phyloP scores from a whole-genome alignment of 2,888 invertebrate genomes.

The Gastracanthus pulcherrimus region DNA sequence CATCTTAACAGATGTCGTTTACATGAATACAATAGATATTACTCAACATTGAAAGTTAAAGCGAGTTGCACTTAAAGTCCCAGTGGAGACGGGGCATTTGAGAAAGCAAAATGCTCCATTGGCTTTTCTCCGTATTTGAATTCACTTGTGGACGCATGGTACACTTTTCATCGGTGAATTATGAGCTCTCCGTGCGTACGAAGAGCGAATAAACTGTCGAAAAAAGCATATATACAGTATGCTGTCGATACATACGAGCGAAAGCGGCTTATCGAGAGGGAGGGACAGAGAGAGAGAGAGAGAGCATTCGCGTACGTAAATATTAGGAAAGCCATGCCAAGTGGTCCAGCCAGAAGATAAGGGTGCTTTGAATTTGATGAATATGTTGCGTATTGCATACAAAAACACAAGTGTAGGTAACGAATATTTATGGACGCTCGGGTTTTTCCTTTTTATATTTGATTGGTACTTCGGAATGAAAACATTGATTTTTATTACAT shows the following conservation, averaged over 20 bases:
- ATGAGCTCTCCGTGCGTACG: constrained; percentile 9
- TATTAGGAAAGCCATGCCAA: not conserved
- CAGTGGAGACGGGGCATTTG: too few relatives aligned
- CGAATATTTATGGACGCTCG: not conserved
- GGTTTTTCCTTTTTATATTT: too few relatives aligned
- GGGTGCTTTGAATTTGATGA: not conserved
- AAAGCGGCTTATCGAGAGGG: constrained; percentile 12
- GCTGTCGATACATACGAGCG: not conserved
- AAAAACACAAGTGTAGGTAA: not conserved
- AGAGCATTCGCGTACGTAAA: not conserved
- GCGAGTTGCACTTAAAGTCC: too few relatives aligned
- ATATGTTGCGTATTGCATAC: not conserved
- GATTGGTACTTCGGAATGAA: too few relatives aligned
- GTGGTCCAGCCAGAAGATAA: not conserved
- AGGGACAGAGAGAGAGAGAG: not conserved
- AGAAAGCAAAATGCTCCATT: not conserved
- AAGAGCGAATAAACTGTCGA: constrained; percentile 4
- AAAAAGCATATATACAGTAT: not conserved
- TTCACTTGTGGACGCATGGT: not conserved
- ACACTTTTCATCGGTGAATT: constrained; percentile 23
- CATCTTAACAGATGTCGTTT: too few relatives aligned
- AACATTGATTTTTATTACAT: not conserved
- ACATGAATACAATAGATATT: too few relatives aligned
- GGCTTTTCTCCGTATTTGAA: not conserved
- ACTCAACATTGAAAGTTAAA: too few relatives aligned